Conservation (phyloP, 2,797 vertebrate genomes). For the Aeoliscus strigatus region DNA sequence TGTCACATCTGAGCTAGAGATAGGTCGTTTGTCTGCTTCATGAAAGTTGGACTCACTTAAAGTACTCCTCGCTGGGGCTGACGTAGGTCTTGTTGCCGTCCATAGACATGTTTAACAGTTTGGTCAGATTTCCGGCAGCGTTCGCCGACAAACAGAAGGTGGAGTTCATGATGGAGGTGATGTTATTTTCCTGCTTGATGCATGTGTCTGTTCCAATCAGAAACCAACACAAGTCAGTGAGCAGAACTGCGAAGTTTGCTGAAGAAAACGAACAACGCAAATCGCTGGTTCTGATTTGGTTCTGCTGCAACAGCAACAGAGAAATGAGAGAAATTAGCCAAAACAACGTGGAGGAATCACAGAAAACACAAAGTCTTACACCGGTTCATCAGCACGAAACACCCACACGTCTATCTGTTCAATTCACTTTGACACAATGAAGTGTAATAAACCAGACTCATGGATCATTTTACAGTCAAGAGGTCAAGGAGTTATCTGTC, state of each 20-base stretch:
- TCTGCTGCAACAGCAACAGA: neutral
- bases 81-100: conserved; percentile 87
- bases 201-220: conserved; percentile 83
- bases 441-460: too few relatives aligned
- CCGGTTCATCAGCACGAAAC: too few relatives aligned
- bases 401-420: too few relatives aligned
- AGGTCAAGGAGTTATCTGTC: too few relatives aligned
- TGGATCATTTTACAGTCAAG: too few relatives aligned
- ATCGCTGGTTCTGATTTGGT: too few relatives aligned
- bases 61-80: conserved; percentile 98
- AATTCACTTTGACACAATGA: too few relatives aligned
- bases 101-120: conserved; percentile 83
- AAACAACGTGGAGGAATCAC: neutral
- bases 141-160: conserved; percentile 91
- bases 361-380: too few relatives aligned
- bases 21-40: too few relatives aligned
- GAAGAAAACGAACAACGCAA: too few relatives aligned
- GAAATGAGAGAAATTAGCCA: neutral
- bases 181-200: conserved; percentile 83
- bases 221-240: conserved; percentile 50
- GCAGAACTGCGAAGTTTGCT: conserved; percentile 21
- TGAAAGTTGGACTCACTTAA: conserved; percentile 87
- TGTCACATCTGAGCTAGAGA: too few relatives aligned
- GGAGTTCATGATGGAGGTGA: conserved; percentile 88
- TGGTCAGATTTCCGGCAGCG: conserved; percentile 81